Conservation (phyloP, 2,113 vertebrate genomes). For the Hemibagrus wyckioides region DNA sequence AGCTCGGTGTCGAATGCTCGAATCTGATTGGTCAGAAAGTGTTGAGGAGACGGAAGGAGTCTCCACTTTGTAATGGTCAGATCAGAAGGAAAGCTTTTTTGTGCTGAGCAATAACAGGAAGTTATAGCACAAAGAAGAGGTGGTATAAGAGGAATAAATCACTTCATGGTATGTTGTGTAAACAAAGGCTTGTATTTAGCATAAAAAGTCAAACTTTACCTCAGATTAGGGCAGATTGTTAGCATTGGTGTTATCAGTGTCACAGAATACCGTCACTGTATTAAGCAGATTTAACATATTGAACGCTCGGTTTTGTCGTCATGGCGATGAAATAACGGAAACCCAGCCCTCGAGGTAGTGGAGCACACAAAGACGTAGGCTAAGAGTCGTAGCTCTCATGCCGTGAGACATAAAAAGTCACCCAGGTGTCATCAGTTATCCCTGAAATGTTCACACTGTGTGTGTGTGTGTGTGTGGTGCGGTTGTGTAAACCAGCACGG, state of each 20-base stretch:
- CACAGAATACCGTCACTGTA: not conserved
- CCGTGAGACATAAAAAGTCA: not conserved
- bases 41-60: no score
- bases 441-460: not conserved
- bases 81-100: no score
- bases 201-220: not conserved
- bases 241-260: not conserved
- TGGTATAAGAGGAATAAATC: no score
- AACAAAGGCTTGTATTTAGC: not conserved
- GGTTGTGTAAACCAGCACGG: not conserved
- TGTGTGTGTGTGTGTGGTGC: constrained; percentile 8
- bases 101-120: no score
- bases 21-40: not conserved
- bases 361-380: not conserved
- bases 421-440: not conserved
- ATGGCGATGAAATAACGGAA: not conserved
- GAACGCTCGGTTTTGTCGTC: not conserved
- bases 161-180: not conserved
- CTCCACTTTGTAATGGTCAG: no score
- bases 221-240: not conserved
- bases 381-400: not conserved
- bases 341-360: not conserved
- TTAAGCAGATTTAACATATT: not conserved
- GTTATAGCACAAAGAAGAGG: no score
- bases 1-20: not conserved